Conservation (phyloP, 37 sponge, comb jelly and placozoan species). For the Hexactinellida sp. region DNA sequence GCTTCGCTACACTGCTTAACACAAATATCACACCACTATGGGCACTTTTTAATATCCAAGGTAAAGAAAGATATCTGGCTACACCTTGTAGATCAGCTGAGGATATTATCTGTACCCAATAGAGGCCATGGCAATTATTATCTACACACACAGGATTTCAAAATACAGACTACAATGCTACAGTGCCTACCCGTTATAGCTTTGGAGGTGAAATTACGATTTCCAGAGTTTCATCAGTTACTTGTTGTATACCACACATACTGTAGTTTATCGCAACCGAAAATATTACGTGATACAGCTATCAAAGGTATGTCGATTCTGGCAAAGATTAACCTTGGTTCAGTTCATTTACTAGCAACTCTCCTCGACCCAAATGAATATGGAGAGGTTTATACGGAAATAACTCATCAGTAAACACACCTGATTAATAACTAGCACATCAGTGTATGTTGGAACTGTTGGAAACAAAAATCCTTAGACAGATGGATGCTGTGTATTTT, state of each 20-base stretch:
- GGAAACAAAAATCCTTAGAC: no score
- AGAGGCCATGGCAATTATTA: not conserved
- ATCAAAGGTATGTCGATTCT: not conserved
- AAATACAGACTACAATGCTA: not conserved
- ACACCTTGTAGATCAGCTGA: not conserved
- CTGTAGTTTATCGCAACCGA: not conserved
- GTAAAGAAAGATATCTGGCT: not conserved
- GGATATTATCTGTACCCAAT: not conserved
- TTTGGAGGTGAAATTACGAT: not conserved
- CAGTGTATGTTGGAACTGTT: no score
- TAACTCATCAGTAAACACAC: not conserved
- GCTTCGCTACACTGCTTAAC: not conserved
- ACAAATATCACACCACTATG: not conserved
- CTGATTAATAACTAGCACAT: no score
- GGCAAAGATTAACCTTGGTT: not conserved
- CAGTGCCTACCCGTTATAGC: not conserved
- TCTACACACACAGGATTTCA: not conserved
- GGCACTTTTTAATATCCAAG: not conserved
- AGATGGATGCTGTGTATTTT: no score
- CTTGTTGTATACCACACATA: not conserved
- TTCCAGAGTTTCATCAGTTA: not conserved
- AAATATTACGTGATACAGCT: not conserved
- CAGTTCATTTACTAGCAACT: not conserved
- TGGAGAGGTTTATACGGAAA: not conserved
- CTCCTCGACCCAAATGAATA: not conserved